Conservation (phyloP, 2,113 vertebrate genomes). For the Alligator sinensis region DNA sequence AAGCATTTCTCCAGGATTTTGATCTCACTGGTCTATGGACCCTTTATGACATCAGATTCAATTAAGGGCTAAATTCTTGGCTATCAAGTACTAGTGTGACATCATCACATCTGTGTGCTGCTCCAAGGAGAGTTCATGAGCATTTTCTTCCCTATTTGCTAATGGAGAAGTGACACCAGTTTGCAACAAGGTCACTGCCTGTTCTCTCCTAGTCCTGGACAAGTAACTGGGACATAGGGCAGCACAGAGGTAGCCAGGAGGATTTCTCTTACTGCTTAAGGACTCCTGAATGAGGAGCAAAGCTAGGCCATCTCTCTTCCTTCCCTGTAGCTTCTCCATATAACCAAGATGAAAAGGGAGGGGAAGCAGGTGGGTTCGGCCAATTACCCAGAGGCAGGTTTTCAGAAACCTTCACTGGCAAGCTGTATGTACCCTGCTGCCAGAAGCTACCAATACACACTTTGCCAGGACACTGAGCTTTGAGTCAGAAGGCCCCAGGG, state of each 20-base stretch:
- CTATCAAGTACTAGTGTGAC: neutral
- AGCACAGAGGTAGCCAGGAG: neutral
- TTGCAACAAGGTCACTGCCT: neutral
- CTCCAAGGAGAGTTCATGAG: neutral
- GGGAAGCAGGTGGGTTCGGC: neutral
- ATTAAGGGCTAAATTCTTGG: neutral
- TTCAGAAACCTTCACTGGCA: neutral
- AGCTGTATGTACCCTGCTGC: neutral
- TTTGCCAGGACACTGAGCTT: neutral
- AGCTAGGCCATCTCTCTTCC: accelerated
- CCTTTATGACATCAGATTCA: neutral
- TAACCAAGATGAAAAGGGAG: neutral
- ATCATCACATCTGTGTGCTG: neutral
- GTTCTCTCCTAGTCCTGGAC: neutral
- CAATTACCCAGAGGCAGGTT: neutral
- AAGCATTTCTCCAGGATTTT: neutral
- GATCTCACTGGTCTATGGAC: neutral
- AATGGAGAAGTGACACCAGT: neutral
- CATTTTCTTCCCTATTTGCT: neutral
- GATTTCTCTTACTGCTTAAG: neutral
- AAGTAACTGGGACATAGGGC: neutral
- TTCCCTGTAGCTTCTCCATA: neutral
- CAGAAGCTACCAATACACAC: neutral
- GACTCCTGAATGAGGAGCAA: neutral
- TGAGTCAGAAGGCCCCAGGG: neutral